Percentiles rank a stretch among this genome's conserved stretches.
Evolutionary conservation across 2,113 vertebrate genomes (phyloP).

Genomic region (Oryzias melastigma): DNA sequence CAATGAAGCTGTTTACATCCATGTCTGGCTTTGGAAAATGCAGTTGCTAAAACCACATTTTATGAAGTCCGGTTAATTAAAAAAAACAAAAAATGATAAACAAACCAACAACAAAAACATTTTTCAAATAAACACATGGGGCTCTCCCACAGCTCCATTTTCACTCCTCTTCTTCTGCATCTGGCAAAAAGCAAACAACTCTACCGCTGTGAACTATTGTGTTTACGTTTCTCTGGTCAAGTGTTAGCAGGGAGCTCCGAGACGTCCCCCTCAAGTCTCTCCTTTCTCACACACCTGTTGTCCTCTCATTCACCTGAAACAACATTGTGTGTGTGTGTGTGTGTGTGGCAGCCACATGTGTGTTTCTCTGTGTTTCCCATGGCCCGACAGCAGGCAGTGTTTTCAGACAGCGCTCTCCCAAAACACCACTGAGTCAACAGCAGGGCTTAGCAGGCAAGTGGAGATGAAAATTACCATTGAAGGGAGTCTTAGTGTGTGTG

Average conservation of each 20-base stretch:
- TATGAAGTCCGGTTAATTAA: slow-evolving; percentile 5
- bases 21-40: slow-evolving; percentile 9
- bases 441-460: slow-evolving; percentile 48
- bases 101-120: not conserved
- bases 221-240: slow-evolving; percentile 4
- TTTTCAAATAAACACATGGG: slow-evolving; percentile 2
- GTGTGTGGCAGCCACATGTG: slow-evolving; percentile 45
- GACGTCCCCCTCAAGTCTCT: slow-evolving; percentile 11
- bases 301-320: slow-evolving; percentile 61
- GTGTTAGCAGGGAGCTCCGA: slow-evolving; percentile 19
- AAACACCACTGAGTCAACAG: slow-evolving; percentile 64
- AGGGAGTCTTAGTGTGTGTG: slow-evolving; percentile 13
- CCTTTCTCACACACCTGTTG: slow-evolving; percentile 55
- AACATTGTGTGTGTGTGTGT: slow-evolving; percentile 42
- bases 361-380: slow-evolving; percentile 58
- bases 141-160: not conserved
- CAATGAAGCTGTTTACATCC: slow-evolving; percentile 23
- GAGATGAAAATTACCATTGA: slow-evolving; percentile 35
- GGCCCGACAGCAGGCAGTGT: slow-evolving; percentile 59
- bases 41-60: not conserved
- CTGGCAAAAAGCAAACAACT: slow-evolving; percentile 3
- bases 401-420: slow-evolving; percentile 52
- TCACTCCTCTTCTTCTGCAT: slow-evolving; percentile 9
- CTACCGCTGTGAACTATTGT: not conserved
- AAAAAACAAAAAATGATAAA: not conserved